Evolutionary conservation across 2,113 vertebrate species (phyloP).

Genomic region (Brachionichthys hirsutus): DNA sequence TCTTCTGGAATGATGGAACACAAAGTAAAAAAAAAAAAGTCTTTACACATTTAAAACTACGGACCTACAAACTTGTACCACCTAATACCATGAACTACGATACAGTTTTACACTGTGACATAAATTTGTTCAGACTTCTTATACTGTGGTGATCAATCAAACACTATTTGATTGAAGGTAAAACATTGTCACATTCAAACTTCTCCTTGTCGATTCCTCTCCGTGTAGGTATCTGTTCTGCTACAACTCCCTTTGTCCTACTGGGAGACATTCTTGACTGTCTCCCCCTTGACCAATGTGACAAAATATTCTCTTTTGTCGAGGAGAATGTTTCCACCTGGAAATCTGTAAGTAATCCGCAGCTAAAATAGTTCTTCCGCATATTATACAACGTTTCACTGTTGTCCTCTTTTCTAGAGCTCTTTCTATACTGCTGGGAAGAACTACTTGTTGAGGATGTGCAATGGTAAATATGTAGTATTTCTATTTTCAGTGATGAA

Average conservation of each 20-base stretch:
- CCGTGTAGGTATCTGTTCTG: constrained; percentile 89
- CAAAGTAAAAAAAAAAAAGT: too few species aligned
- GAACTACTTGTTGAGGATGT: constrained; percentile 98
- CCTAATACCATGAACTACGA: too few species aligned
- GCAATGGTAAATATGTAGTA: constrained; percentile 86
- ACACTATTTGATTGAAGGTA: too few species aligned
- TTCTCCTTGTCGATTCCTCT: not conserved
- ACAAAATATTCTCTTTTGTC: constrained; percentile 96
- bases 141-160: too few species aligned
- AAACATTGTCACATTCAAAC: too few species aligned
- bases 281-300: constrained; percentile 94
- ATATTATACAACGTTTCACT: not conserved
- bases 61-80: too few species aligned
- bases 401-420: constrained; percentile 76
- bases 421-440: constrained; percentile 97
- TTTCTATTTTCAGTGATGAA: not conserved
- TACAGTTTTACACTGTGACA: too few species aligned
- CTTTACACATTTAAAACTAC: not conserved
- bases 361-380: not conserved
- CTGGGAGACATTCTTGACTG: constrained; percentile 96
- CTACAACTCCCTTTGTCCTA: constrained; percentile 92
- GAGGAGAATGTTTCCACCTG: constrained; percentile 97
- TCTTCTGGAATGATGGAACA: not conserved
- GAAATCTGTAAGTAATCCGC: constrained; percentile 87
- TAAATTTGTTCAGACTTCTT: too few species aligned